These are phyloP conservation scores for Rhea americana DNA, from an alignment of 2,113 vertebrate species.

Conservation along the genomic window DNA sequence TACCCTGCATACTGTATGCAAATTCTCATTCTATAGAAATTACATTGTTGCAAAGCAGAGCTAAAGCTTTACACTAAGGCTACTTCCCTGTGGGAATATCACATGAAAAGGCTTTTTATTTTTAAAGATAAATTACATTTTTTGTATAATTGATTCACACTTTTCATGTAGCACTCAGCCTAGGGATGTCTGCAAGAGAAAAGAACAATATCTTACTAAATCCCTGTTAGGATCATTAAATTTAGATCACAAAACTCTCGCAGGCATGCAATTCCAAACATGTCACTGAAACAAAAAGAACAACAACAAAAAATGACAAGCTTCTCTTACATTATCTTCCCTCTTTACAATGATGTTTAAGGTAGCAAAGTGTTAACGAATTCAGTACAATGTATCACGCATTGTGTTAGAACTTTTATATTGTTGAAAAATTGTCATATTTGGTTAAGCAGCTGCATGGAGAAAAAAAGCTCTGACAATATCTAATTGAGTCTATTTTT, in stretches of 20 bases:
- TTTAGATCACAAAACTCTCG: slow-evolving; percentile 78
- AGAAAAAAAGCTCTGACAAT: slow-evolving; percentile 82
- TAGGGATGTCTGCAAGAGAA: slow-evolving; percentile 69
- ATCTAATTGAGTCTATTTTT: slow-evolving; percentile 84
- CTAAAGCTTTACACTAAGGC: slow-evolving; percentile 65
- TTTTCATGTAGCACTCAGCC: slow-evolving; percentile 68
- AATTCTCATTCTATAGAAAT: slow-evolving; percentile 70
- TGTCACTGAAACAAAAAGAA: slow-evolving; percentile 76
- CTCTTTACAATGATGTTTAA: slow-evolving; percentile 73
- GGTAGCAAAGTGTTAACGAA: slow-evolving; percentile 82
- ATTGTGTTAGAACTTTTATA: slow-evolving; percentile 76
- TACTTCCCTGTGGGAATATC: slow-evolving; percentile 63
- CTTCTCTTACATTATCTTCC: slow-evolving; percentile 71
- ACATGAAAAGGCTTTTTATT: slow-evolving; percentile 68
- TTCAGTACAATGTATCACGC: slow-evolving; percentile 66
- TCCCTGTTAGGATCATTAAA: slow-evolving; percentile 81
- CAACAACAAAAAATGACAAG: slow-evolving; percentile 75
- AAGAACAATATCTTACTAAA: slow-evolving; percentile 79
- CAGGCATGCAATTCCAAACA: slow-evolving; percentile 73
- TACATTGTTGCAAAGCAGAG: slow-evolving; percentile 68
- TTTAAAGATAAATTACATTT: slow-evolving; percentile 76
- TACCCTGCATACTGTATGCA: neutral
- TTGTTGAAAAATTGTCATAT: slow-evolving; percentile 82
- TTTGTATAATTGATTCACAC: slow-evolving; percentile 76
- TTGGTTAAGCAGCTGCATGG: slow-evolving; percentile 81